Conservation (phyloP, 1,140 invertebrate genomes). For the Octopus sinensis region DNA sequence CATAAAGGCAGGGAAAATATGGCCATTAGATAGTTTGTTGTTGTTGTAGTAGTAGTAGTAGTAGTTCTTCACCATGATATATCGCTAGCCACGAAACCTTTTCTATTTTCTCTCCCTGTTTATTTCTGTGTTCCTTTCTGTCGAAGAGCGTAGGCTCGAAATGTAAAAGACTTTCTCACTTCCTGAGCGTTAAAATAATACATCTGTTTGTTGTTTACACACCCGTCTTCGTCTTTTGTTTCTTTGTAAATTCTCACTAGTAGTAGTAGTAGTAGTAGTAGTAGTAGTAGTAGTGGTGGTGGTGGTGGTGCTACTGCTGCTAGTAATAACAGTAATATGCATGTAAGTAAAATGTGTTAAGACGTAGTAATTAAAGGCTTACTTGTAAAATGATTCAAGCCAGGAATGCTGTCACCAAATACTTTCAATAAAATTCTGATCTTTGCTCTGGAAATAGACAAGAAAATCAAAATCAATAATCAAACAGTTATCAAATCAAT, state of each 20-base stretch:
- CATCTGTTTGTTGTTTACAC: too few relatives aligned
- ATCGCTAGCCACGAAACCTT: too few relatives aligned
- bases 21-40: too few relatives aligned
- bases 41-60: too few relatives aligned
- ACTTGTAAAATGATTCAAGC: conserved; percentile 40
- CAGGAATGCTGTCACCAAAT: conserved; percentile 43
- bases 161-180: too few relatives aligned
- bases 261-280: background rate
- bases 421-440: conserved; percentile 37
- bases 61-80: too few relatives aligned
- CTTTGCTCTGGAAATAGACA: conserved; percentile 32
- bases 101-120: too few relatives aligned
- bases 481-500: background rate
- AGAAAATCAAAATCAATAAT: background rate
- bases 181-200: too few relatives aligned
- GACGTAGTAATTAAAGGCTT: conserved; percentile 25
- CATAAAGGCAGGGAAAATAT: too few relatives aligned
- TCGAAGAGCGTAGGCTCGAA: too few relatives aligned
- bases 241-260: background rate
- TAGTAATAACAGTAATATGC: background rate
- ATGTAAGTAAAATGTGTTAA: conserved; percentile 2
- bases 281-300: background rate
- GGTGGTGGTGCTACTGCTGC: background rate
- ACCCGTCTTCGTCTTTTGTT: too few relatives aligned
- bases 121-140: too few relatives aligned